phyloP scores from a whole-genome alignment of 2,113 vertebrate species.

The Gracilinanus agilis region DNA sequence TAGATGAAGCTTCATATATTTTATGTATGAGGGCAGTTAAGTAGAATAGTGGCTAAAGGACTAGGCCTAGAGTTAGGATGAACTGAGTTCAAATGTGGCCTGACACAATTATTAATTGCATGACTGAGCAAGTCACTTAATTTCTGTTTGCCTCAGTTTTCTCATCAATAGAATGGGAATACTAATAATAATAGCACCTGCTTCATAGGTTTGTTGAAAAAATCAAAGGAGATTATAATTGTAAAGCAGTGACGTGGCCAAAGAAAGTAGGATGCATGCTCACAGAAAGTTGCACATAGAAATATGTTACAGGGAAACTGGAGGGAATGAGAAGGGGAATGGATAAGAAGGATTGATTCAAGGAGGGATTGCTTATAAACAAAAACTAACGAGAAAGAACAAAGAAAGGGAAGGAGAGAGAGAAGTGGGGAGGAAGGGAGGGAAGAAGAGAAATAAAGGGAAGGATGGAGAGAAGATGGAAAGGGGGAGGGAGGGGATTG shows the following conservation, averaged over 20 bases:
- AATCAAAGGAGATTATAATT: background rate
- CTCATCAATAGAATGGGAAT: background rate
- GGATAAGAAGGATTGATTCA: background rate
- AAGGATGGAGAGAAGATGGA: background rate
- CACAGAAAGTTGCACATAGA: background rate
- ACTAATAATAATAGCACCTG: background rate
- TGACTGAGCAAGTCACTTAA: background rate
- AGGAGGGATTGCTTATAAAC: background rate
- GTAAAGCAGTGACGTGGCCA: background rate
- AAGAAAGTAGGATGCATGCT: background rate
- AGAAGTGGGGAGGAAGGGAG: background rate
- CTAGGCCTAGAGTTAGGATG: background rate
- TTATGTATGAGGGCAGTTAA: background rate
- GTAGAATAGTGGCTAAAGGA: background rate
- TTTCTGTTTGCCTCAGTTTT: background rate
- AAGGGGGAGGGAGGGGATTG: too few relatives aligned
- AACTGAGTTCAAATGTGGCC: background rate
- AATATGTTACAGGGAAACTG: background rate
- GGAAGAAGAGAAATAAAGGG: background rate
- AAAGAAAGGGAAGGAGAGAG: too few relatives aligned
- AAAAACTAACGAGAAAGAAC: background rate
- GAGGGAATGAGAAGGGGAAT: background rate
- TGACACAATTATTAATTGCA: background rate
- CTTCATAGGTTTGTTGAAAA: background rate
- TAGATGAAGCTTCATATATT: background rate